Evolutionary conservation across 2,888 invertebrate genomes (phyloP).

Genomic region (Melieria crassipennis): DNA sequence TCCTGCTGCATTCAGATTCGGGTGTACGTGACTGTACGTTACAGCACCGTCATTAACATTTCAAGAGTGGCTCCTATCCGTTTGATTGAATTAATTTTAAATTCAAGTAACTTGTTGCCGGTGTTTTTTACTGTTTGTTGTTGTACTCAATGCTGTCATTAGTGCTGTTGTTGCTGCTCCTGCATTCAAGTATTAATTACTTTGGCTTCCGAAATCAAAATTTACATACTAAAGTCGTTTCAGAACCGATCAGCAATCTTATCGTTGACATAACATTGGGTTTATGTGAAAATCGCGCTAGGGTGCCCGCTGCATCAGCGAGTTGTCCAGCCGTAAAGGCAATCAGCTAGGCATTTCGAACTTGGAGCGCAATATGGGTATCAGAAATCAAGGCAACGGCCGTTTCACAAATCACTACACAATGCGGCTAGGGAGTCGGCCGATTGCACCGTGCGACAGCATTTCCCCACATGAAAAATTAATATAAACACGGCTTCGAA

Average conservation of each 20-base stretch:
- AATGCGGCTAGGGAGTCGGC: constrained; percentile 26
- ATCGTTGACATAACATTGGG: constrained; percentile 41
- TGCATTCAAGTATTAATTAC: constrained; percentile 64
- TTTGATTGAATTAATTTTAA: constrained; percentile 34
- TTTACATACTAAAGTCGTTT: constrained; percentile 63
- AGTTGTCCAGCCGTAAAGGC: not conserved
- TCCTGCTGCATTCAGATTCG: too few relatives aligned
- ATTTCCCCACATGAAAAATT: too few relatives aligned
- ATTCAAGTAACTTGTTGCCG: constrained; percentile 23
- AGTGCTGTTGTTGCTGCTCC: constrained; percentile 40
- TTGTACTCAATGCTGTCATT: constrained; percentile 14
- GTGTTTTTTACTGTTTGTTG: constrained; percentile 5
- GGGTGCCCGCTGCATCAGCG: not conserved
- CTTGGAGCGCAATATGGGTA: constrained; percentile 22
- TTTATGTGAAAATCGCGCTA: constrained; percentile 24
- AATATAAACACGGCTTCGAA: constrained; percentile 28
- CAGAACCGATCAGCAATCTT: constrained; percentile 51
- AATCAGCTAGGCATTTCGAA: not conserved
- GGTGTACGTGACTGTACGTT: not conserved
- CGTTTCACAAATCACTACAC: constrained; percentile 63
- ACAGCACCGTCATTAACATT: constrained; percentile 20
- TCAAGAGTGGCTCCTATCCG: constrained; percentile 18
- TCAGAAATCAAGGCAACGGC: constrained; percentile 54
- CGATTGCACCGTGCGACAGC: constrained; percentile 21
- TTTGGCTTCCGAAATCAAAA: constrained; percentile 65